These are phyloP conservation scores for Manis pentadactyla DNA, from an alignment of 2,797 vertebrate species.

Conservation along the genomic window DNA sequence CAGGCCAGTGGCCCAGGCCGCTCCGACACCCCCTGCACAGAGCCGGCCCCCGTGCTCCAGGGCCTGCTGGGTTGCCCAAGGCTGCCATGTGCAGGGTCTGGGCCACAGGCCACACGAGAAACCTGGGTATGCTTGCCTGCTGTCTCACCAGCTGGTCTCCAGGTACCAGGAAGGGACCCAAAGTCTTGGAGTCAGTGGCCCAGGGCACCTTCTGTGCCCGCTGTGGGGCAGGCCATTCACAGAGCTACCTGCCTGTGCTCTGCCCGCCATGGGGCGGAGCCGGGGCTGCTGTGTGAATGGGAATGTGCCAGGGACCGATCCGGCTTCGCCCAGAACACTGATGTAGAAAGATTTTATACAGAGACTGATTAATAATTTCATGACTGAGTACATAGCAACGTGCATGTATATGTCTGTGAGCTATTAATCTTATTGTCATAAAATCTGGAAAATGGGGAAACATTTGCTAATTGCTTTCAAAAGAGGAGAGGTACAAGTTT, in stretches of 20 bases:
- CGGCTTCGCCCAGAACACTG: slow-evolving; percentile 77
- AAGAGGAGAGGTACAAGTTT: not conserved
- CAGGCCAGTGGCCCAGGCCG: slow-evolving; percentile 88
- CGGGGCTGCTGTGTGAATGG: slow-evolving; percentile 74
- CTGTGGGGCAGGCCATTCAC: not conserved
- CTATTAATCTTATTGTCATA: slow-evolving; percentile 87
- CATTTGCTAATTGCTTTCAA: not conserved
- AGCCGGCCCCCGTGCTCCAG: slow-evolving; percentile 88
- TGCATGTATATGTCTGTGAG: slow-evolving; percentile 75
- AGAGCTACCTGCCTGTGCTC: not conserved
- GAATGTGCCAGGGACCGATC: slow-evolving; percentile 76
- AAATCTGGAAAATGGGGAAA: slow-evolving; percentile 74
- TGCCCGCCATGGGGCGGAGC: slow-evolving; percentile 23
- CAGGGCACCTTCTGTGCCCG: slow-evolving; percentile 38
- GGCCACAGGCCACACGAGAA: slow-evolving; percentile 26
- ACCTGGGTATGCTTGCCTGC: not conserved
- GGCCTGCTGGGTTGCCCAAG: not conserved
- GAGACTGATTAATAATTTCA: slow-evolving; percentile 88
- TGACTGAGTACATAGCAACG: slow-evolving; percentile 84
- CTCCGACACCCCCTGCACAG: slow-evolving; percentile 92
- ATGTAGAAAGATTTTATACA: slow-evolving; percentile 82
- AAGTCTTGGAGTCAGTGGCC: not conserved
- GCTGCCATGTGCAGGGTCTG: slow-evolving; percentile 17
- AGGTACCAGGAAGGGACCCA: slow-evolving; percentile 45
- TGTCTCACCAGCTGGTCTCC: slow-evolving; percentile 55